Base-by-base conservation (phyloP, 1,140 invertebrate genomes). In the Microplitis mediator region DNA sequence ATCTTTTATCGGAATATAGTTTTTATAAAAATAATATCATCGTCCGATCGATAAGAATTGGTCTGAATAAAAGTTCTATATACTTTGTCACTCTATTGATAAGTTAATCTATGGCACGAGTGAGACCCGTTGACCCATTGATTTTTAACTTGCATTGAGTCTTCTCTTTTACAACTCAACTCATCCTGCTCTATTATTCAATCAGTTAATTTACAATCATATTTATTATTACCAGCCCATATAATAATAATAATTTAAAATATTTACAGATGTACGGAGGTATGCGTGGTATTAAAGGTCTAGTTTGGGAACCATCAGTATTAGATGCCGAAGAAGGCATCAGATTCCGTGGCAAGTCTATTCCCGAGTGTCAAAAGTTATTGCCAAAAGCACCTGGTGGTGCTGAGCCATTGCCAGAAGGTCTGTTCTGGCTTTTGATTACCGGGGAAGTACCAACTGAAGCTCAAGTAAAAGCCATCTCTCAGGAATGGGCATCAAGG, bases 251-350 rank as follows among this genome's bases (percentile, higher is more conserved):
- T 11, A 45, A 45, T 45, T 45, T 9, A 23, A 23, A 23, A 23
- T 23, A 9, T 45, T 45, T 45, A 9, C 79, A 96, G 95, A 95
- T 98, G 90, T 99, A 99, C 87, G 97, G 97, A 80, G 97, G 97
- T 70, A 99, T 99, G 97, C 90, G 97, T 81, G 96, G 96, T 23
- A 98, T 99, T 85, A 96, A 95, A 84, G 96, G 95, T 75, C 87
- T 99, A 51, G 95, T 99, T 0, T 97, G 94, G 84, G 97, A 99
- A 87, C 98, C 97, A 1, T 98, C 97, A 11, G 95, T 98, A 23
- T 88, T 99, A 71, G 97, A 98, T 82, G 90, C 97, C 5, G 95
- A 99, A 75, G 96, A 98, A 86, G 97, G 97, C 73, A 99, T 99
- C 84, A 89, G 96, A 65, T 99, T 98, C 91, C 93, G 97, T 74